Evolutionary conservation across 2,113 vertebrate genomes (phyloP), one percentile per base, ranked within the genome.

Genomic region (Sylvietta virens): DNA sequence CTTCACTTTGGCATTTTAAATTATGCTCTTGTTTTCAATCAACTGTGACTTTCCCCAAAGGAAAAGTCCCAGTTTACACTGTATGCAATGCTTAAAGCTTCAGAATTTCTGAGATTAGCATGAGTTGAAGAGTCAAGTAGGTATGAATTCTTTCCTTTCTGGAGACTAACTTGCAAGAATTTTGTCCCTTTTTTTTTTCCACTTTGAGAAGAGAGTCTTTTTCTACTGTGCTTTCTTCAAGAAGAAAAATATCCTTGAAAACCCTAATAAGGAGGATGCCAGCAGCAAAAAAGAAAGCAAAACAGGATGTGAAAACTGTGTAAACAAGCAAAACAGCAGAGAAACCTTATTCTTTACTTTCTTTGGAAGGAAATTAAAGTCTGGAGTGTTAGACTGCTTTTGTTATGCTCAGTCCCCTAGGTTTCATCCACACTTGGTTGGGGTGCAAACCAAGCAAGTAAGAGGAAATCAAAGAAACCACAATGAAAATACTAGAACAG

Each of bases 1-100:
- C 85, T 85, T 94, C 85, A 40, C 53, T 72, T 83, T 72, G 40
- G 65, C 6, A 28, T 76, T 88, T 93, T 60, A 92, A 86, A 88
- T 69, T 67, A 57, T 94, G 64, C 16, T 64, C 40, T 62, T 91
- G 26, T 90, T 95, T 92, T 78, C 78, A 92, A 72, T 61, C 88
- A 89, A 58, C 88, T 88, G 39, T 95, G 81, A 73, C 51, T 88
- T 92, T 79, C 40, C n/a, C 80, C 81, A 90, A 67, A 94, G 64
- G 61, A 60, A 86, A 88, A 80, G 62, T 39, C 33, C 9, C 18
- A 40, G 42, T 82, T 95, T 87, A 91, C 44, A 73, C 64, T 76
- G 62, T 18, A n/a, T 23, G 7, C 19, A 71, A 60, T 51, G 74
- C 22, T 91, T 84, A 47, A 51, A 64, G 57, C 45, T 77, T 88